These are phyloP conservation scores for Artibeus lituratus DNA, from an alignment of 2,797 vertebrate genomes.

Conservation along the genomic window DNA sequence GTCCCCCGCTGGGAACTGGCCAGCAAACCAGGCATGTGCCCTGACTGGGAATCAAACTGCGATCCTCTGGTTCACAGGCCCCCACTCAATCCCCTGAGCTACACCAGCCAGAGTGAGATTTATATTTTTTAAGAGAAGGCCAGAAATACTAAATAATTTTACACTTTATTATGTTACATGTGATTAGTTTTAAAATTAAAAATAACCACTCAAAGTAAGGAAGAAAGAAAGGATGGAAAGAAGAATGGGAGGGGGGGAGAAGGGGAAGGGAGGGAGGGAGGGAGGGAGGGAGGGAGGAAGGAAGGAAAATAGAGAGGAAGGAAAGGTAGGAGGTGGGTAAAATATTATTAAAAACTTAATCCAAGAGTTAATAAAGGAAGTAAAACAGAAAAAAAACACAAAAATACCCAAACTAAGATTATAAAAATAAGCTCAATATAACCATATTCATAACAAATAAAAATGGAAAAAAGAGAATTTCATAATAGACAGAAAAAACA, in stretches of 20 bases:
- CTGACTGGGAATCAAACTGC: too few species aligned
- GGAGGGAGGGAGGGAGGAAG: fast-evolving
- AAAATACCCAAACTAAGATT: neutral
- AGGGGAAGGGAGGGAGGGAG: fast-evolving
- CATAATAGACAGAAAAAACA: neutral
- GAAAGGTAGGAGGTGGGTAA: neutral
- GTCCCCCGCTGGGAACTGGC: too few species aligned
- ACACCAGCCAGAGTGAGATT: too few species aligned
- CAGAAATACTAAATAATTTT: neutral
- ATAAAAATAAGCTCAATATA: neutral
- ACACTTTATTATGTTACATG: neutral
- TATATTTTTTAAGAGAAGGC: neutral
- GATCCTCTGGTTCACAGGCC: too few species aligned
- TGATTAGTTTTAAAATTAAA: neutral
- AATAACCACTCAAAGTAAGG: neutral
- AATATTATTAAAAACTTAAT: neutral
- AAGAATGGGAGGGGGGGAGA: too few species aligned
- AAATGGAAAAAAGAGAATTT: neutral
- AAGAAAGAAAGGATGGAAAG: neutral
- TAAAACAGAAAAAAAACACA: neutral
- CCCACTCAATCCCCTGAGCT: too few species aligned
- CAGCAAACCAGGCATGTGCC: too few species aligned
- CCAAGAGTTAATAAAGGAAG: neutral
- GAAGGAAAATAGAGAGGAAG: too few species aligned
- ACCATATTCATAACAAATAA: neutral